phyloP scores from a whole-genome alignment of 1,140 invertebrate genomes.

The Acromyrmex echinatior region DNA sequence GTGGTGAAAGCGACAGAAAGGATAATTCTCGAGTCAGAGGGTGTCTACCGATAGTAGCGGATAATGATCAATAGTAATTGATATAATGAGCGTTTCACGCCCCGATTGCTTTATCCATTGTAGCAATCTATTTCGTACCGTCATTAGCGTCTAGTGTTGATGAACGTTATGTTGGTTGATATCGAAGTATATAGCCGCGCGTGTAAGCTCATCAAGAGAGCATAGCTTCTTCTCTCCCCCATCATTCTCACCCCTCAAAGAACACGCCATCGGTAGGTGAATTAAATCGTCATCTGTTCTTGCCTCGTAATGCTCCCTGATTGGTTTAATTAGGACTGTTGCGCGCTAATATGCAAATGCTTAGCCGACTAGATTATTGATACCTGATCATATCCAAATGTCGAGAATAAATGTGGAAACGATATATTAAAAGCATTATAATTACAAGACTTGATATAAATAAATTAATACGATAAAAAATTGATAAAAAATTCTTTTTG shows the following conservation, averaged over 20 bases:
- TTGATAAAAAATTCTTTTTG: slow-evolving; percentile 1
- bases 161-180: slow-evolving; percentile 45
- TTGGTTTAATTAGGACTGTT: slow-evolving; percentile 79
- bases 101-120: slow-evolving; percentile 77
- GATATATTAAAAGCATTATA: slow-evolving; percentile 26
- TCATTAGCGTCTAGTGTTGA: slow-evolving; percentile 53
- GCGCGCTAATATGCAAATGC: slow-evolving; percentile 58
- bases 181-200: slow-evolving; percentile 36
- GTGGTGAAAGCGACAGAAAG: slow-evolving; percentile 15
- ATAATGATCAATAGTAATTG: slow-evolving; percentile 78
- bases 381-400: slow-evolving; percentile 27
- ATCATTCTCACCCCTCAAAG: slow-evolving; percentile 45
- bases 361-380: slow-evolving; percentile 21
- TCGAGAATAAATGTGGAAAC: slow-evolving; percentile 34
- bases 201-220: slow-evolving; percentile 61
- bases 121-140: slow-evolving; percentile 69
- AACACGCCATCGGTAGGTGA: slow-evolving; percentile 71
- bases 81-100: slow-evolving; percentile 82
- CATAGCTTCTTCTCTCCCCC: slow-evolving; percentile 12
- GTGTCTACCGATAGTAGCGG: slow-evolving; percentile 37
- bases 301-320: slow-evolving; percentile 76
- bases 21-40: slow-evolving; percentile 52
- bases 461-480: background rate
- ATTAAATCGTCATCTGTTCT: slow-evolving; percentile 83
- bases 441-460: slow-evolving; percentile 2